Evolutionary conservation across 2,113 vertebrate genomes (phyloP).

Genomic region (Ascaphus truei): DNA sequence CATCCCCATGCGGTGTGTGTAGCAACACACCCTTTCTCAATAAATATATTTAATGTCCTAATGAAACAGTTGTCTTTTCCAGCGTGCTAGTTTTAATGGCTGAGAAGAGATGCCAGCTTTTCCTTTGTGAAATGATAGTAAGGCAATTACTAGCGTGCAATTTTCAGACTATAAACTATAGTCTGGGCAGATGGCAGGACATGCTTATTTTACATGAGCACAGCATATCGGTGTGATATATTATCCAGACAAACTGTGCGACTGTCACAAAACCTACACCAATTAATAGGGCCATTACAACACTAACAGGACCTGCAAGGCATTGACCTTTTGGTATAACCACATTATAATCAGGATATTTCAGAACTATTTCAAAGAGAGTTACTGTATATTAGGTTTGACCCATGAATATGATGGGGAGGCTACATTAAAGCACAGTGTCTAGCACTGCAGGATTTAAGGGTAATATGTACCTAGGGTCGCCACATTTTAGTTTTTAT

Average conservation of each 20-base stretch:
- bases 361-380: not conserved
- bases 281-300: conserved; percentile 7
- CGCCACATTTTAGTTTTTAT: not conserved
- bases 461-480: too few species aligned
- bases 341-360: conserved; percentile 5
- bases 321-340: conserved; percentile 19
- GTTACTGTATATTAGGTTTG: too few species aligned
- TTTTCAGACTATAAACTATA: conserved; percentile 42
- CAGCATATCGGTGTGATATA: conserved; percentile 34
- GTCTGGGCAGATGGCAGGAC: conserved; percentile 50
- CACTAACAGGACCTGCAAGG: conserved; percentile 29
- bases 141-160: conserved; percentile 48
- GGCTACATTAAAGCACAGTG: not conserved
- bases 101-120: conserved; percentile 28
- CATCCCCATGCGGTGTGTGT: not conserved
- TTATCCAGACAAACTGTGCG: conserved; percentile 12
- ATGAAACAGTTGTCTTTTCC: conserved; percentile 37
- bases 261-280: not conserved
- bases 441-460: not conserved
- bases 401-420: not conserved
- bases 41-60: conserved; percentile 40
- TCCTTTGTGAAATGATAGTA: conserved; percentile 48
- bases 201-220: conserved; percentile 29
- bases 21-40: conserved; percentile 26
- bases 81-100: conserved; percentile 14